phyloP scores from a whole-genome alignment of 2,888 invertebrate species.

The Drosophila mulleri region DNA sequence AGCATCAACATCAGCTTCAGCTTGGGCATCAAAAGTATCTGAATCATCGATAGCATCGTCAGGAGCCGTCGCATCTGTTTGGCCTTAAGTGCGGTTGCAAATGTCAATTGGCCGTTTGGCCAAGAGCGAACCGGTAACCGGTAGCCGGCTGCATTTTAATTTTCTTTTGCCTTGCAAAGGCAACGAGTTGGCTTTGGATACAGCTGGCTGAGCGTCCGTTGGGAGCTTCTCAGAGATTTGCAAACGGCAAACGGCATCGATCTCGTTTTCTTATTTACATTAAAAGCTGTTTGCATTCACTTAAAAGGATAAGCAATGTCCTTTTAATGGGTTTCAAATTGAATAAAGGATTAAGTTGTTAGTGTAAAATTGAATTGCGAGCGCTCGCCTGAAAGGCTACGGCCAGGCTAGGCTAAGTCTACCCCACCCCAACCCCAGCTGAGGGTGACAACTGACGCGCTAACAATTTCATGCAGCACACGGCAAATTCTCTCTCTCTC shows the following conservation, averaged over 20 bases:
- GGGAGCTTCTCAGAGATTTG: constrained; percentile 45
- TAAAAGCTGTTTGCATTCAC: constrained; percentile 85
- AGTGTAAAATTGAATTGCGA: constrained; percentile 84
- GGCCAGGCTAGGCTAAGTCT: constrained; percentile 25
- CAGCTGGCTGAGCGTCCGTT: constrained; percentile 16
- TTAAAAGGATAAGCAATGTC: constrained; percentile 85
- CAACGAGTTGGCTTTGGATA: constrained; percentile 18
- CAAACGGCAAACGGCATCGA: constrained; percentile 78
- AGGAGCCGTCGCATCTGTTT: constrained; percentile 41
- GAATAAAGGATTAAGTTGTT: constrained; percentile 86
- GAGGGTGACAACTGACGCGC: constrained; percentile 48
- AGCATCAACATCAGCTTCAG: constrained; percentile 11
- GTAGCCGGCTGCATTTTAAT: constrained; percentile 73
- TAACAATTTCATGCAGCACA: constrained; percentile 60
- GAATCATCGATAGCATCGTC: constrained; percentile 35
- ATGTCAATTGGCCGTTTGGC: constrained; percentile 76
- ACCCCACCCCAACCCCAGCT: background rate
- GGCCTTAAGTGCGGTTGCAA: constrained; percentile 81
- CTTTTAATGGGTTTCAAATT: constrained; percentile 86
- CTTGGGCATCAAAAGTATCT: constrained; percentile 33
- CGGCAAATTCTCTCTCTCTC: constrained; percentile 28
- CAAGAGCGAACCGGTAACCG: constrained; percentile 59
- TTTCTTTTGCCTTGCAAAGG: constrained; percentile 49
- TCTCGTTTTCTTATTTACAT: constrained; percentile 85
- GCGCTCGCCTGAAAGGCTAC: constrained; percentile 66